Percentiles rank a stretch among this genome's conserved stretches.
Conservation (phyloP, 2,888 invertebrate genomes). For the Galerucella pusilla region DNA sequence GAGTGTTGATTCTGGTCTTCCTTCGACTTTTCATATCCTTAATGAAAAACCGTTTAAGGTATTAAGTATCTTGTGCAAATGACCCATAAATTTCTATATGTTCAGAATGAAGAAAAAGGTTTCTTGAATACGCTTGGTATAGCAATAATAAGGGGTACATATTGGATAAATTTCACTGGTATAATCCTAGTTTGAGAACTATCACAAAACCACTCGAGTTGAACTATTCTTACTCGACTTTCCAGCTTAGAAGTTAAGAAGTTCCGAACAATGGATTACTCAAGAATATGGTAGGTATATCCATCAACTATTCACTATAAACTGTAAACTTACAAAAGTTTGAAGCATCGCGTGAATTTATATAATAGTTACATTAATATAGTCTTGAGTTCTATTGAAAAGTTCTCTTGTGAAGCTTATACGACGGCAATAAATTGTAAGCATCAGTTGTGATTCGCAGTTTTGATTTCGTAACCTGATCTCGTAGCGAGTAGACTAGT, state of each 20-base stretch:
- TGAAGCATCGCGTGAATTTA: constrained; percentile 42
- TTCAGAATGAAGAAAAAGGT: too few species aligned
- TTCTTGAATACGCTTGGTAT: not conserved
- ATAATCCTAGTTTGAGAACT: not conserved
- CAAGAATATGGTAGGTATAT: constrained; percentile 26
- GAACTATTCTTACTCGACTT: not conserved
- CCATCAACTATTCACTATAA: constrained; percentile 33
- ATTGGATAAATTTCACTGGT: not conserved
- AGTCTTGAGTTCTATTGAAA: constrained; percentile 32
- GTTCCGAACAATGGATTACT: constrained; percentile 13
- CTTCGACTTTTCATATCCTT: too few species aligned
- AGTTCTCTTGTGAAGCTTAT: constrained; percentile 31
- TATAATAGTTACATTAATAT: constrained; percentile 38
- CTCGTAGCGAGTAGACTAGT: not conserved
- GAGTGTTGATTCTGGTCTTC: too few species aligned
- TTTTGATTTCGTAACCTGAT: constrained; percentile 23
- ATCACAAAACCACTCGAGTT: not conserved
- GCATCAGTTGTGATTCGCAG: constrained; percentile 13
- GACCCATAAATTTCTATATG: too few species aligned
- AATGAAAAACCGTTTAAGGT: too few species aligned
- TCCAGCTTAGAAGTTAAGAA: not conserved
- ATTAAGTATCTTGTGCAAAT: too few species aligned
- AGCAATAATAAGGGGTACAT: not conserved
- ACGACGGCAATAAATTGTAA: constrained; percentile 30
- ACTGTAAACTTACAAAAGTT: constrained; percentile 45